Base-by-base conservation (phyloP, 2,888 invertebrate species). In the Clanis bilineata region DNA sequence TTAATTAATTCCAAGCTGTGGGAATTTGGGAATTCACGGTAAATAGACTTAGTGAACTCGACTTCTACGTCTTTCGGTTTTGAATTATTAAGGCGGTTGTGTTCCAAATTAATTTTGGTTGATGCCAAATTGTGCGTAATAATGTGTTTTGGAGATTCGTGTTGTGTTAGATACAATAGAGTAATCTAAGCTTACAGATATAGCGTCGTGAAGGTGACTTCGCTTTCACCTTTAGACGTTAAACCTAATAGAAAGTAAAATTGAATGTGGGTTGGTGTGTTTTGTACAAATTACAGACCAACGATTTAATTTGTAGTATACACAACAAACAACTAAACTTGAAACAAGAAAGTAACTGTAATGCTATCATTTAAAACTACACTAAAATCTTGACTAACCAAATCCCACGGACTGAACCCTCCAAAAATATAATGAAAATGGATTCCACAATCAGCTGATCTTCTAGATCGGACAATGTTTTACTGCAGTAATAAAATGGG, bases 1-100 rank as follows among this genome's bases (percentile, higher is more conserved):
- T 73, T 81, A 77, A 80, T 78, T 80, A 78, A 77, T 80, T 79
- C 72, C 61, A 67, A 68, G 72, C 67, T 70, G 69, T 57, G 57
- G 68, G 68, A 68, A 67, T 76, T 73, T 64, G 63, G 65, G 69
- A 71, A 73, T 73, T 73, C 67, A 68, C 60, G 67, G 70, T 71
- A 71, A 75, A 75, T 73, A 73, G 62, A 70, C 69, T 73, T 68
- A 67, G 62, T 56, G 57, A 58, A 62, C 59, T 61, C 63, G 63
- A 62, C 59, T 58, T 62, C 56, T 61, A 66, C 60, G 64, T 64
- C 60, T 44, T 60, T 51, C 18, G 58, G 58, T 59, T 62, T 64
- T 67, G 61, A 56, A 51, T 51, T 51, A 51, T 51, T 51, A 51
- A 51, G 51, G 51, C 18, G 28, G 47, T 15, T 51, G 51, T 32